Evolutionary conservation across 2,797 vertebrate genomes (phyloP).

Genomic region (Brotogeris chrysoptera): DNA sequence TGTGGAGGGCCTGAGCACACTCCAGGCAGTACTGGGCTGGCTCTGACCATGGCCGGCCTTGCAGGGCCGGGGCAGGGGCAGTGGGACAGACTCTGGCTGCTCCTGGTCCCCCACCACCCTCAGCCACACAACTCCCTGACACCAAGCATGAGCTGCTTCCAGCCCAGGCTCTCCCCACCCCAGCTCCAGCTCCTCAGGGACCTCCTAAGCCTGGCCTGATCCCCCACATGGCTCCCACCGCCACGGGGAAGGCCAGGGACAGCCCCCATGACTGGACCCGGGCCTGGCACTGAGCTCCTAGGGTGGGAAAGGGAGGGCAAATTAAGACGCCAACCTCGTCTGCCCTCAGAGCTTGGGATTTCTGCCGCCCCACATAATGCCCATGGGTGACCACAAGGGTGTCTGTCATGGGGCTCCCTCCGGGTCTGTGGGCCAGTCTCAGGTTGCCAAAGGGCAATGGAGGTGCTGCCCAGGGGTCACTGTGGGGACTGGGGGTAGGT

Average conservation of each 20-base stretch:
- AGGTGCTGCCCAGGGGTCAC: not conserved
- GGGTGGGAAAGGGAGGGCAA: not conserved
- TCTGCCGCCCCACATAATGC: not conserved
- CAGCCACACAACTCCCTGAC: rapidly evolving
- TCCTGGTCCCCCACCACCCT: not conserved
- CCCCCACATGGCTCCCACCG: rapidly evolving
- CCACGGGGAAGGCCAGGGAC: not conserved
- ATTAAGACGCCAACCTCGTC: rapidly evolving
- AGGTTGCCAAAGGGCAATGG: not conserved
- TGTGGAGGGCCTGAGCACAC: rapidly evolving
- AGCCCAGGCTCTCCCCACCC: not conserved
- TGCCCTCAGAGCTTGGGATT: not conserved
- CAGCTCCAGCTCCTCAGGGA: not conserved
- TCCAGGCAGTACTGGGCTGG: not conserved
- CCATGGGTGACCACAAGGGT: not conserved
- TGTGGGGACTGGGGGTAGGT: not conserved
- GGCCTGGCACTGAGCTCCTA: too few relatives aligned
- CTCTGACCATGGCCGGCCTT: not conserved
- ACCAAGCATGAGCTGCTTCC: rapidly evolving
- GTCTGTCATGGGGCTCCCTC: not conserved
- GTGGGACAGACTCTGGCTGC: not conserved
- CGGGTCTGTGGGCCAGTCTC: not conserved
- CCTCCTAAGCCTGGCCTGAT: not conserved
- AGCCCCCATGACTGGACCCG: not conserved
- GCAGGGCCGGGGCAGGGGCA: not conserved